phyloP scores from a whole-genome alignment of 1,140 invertebrate species.

The Paralvinella palmiformis region DNA sequence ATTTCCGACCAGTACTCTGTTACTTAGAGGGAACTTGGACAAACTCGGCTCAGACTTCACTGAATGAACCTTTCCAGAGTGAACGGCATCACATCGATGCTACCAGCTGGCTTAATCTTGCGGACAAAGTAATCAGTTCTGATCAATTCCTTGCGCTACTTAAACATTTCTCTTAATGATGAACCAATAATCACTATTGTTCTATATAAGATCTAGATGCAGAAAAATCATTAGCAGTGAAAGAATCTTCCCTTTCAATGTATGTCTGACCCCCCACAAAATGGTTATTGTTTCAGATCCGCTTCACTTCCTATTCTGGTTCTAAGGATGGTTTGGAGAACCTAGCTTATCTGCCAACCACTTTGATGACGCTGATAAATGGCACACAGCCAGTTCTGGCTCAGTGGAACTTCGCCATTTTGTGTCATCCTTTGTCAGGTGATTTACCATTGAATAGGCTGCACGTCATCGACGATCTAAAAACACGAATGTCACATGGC shows the following conservation, averaged over 20 bases:
- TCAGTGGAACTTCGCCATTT: constrained; percentile 31
- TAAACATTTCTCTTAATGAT: too few relatives aligned
- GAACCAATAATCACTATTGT: too few relatives aligned
- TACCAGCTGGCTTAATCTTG: background rate
- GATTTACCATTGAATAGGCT: constrained; percentile 24
- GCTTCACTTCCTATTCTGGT: constrained; percentile 30
- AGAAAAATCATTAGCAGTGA: too few relatives aligned
- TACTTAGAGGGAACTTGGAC: constrained; percentile 32
- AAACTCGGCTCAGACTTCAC: constrained; percentile 2
- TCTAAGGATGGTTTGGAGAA: constrained; percentile 26
- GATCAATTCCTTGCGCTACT: too few relatives aligned
- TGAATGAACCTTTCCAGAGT: background rate
- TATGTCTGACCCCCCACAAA: too few relatives aligned
- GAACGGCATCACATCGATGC: constrained; percentile 1
- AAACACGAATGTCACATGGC: background rate
- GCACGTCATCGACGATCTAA: constrained; percentile 29
- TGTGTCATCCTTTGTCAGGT: constrained; percentile 24
- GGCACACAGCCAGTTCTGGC: constrained; percentile 22
- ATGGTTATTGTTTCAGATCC: too few relatives aligned
- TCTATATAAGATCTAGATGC: too few relatives aligned
- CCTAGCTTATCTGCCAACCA: constrained; percentile 30
- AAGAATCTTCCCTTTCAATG: too few relatives aligned
- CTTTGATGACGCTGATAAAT: constrained; percentile 23
- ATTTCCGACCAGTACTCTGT: constrained; percentile 26
- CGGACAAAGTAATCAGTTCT: too few relatives aligned